Conservation (phyloP, 2,797 vertebrate species). For the Antennarius maculatus region DNA sequence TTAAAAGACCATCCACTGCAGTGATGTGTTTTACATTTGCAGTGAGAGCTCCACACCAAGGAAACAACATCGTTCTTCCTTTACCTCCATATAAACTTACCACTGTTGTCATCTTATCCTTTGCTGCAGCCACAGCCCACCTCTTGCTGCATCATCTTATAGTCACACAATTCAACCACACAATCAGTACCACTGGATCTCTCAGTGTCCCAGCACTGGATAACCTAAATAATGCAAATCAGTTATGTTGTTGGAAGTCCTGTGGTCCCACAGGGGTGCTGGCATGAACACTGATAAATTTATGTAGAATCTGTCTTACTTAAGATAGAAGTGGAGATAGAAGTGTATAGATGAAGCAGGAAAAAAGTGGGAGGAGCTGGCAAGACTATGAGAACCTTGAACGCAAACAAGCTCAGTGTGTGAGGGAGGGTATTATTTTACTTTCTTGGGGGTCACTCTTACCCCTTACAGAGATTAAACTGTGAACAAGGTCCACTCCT, state of each 20-base stretch:
- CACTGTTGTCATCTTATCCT: slow-evolving; percentile 37
- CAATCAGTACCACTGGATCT: slow-evolving; percentile 41
- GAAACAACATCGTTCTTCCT: slow-evolving; percentile 13
- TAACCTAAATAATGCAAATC: slow-evolving; percentile 48
- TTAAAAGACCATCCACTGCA: no score
- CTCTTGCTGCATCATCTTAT: slow-evolving; percentile 52
- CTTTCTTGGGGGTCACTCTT: slow-evolving; percentile 49
- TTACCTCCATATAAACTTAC: slow-evolving; percentile 28
- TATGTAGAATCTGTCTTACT: slow-evolving; percentile 1
- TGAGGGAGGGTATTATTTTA: slow-evolving; percentile 54
- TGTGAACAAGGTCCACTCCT: slow-evolving; percentile 47
- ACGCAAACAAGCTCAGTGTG: slow-evolving; percentile 51
- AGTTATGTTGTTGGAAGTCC: slow-evolving; percentile 23
- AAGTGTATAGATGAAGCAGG: slow-evolving; percentile 10
- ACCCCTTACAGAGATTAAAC: slow-evolving; percentile 44
- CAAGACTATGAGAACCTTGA: slow-evolving; percentile 44
- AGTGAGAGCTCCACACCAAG: background rate
- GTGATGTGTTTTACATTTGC: background rate
- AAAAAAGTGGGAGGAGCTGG: slow-evolving; percentile 25
- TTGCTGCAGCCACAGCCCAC: slow-evolving; percentile 47
- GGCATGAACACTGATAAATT: background rate
- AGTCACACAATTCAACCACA: slow-evolving; percentile 55
- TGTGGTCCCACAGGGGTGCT: slow-evolving; percentile 28
- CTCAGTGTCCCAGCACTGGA: slow-evolving; percentile 39
- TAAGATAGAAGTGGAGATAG: slow-evolving; percentile 8